Percentiles rank a stretch among this genome's conserved stretches.
Conservation (phyloP, 2,113 vertebrate genomes). For the Ochotona curzoniae region DNA sequence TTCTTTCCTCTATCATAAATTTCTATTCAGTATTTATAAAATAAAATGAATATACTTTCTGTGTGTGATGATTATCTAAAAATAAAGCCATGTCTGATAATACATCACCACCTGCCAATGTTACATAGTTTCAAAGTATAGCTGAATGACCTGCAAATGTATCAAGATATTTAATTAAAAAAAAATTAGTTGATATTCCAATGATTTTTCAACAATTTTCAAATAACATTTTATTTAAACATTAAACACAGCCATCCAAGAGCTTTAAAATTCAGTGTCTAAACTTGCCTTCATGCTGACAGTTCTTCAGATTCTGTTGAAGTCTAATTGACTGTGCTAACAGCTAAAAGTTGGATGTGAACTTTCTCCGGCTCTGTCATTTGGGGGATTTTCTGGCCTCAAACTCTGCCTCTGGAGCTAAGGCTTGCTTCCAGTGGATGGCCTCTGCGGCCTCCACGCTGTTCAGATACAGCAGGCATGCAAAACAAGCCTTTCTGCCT, state of each 20-base stretch:
- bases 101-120: not conserved
- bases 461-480: not conserved
- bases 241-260: not conserved
- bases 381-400: not conserved
- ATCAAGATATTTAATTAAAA: not conserved
- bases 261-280: not conserved
- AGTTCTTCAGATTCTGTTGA: not conserved
- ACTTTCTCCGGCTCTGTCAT: not conserved
- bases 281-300: not conserved
- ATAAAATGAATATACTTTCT: not conserved
- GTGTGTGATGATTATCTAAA: not conserved
- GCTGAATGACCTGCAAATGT: not conserved
- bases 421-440: not conserved
- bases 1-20: not conserved
- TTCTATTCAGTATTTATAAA: not conserved
- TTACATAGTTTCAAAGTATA: not conserved
- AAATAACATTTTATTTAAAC: slow-evolving; percentile 1
- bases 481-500: slow-evolving; percentile 70
- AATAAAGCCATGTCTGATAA: not conserved
- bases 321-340: not conserved
- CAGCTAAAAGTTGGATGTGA: not conserved
- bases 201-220: slow-evolving; percentile 22
- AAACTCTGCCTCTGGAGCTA: not conserved
- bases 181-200: not conserved
- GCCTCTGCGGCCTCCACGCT: not conserved